Conservation (phyloP, 2,113 vertebrate species). For the Heterochromis multidens region DNA sequence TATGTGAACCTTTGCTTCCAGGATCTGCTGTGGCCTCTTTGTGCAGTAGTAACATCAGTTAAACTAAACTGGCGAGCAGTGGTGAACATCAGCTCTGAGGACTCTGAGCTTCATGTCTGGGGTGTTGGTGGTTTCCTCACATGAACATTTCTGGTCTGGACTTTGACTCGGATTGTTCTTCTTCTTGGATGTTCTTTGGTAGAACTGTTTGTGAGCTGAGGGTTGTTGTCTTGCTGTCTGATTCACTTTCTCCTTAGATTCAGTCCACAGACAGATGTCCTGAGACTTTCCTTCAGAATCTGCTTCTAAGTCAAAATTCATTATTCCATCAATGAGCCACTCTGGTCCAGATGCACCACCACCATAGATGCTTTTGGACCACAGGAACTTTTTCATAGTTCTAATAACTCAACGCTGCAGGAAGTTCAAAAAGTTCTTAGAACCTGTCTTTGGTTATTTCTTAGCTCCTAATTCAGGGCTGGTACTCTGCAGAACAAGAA, state of each 20-base stretch:
- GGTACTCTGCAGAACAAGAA: not conserved
- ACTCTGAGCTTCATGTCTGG: not conserved
- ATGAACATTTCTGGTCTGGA: not conserved
- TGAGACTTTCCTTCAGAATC: not conserved
- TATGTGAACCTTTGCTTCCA: not conserved
- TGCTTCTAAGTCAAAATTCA: not conserved
- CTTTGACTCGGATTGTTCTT: not conserved
- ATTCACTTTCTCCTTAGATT: not conserved
- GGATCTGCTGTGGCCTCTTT: not conserved
- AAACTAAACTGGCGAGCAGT: too few relatives aligned
- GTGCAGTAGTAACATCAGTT: too few relatives aligned
- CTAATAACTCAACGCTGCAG: not conserved
- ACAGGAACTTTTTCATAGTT: accelerated
- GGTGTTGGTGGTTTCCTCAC: not conserved
- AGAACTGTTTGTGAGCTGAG: not conserved
- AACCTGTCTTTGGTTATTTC: not conserved
- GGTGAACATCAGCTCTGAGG: not conserved
- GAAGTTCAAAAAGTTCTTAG: not conserved
- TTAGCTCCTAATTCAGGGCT: not conserved
- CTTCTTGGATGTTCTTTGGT: not conserved
- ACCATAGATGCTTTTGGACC: not conserved
- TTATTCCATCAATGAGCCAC: not conserved
- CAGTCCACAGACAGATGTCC: not conserved
- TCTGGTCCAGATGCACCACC: not conserved
- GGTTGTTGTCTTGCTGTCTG: not conserved